Conservation (phyloP, 2,888 invertebrate genomes). For the Limnephilus auricula region DNA sequence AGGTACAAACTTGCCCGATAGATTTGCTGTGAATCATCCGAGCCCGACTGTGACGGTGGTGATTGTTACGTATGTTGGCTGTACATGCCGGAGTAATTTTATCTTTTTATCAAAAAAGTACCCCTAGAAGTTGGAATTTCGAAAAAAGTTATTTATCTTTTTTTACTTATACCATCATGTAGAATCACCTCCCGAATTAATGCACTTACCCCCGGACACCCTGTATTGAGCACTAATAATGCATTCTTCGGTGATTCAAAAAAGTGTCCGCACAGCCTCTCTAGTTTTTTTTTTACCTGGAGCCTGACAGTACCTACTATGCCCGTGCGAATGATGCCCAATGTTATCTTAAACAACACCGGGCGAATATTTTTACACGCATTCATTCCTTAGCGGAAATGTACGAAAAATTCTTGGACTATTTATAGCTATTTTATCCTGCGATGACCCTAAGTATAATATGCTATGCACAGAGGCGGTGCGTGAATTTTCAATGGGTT, state of each 20-base stretch:
- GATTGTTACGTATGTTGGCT: no score
- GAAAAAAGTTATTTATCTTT: no score
- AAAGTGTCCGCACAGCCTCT: background rate
- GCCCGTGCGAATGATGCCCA: slow-evolving; percentile 15
- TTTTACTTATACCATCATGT: no score
- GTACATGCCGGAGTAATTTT: no score
- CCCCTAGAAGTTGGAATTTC: no score
- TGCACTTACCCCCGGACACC: no score
- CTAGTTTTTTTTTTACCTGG: slow-evolving; percentile 22
- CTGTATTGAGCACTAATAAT: background rate
- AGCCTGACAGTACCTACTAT: background rate
- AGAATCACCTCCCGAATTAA: no score
- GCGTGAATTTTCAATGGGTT: background rate
- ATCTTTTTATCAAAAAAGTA: no score
- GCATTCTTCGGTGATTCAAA: background rate
- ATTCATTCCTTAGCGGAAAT: slow-evolving; percentile 51
- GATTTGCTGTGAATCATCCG: no score
- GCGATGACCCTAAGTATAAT: background rate
- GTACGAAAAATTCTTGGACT: slow-evolving; percentile 37
- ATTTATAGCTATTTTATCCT: slow-evolving; percentile 38
- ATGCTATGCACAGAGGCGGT: background rate
- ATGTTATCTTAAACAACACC: slow-evolving; percentile 43
- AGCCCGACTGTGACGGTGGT: no score
- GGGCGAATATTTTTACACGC: slow-evolving; percentile 26
- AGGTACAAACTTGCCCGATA: no score